These are phyloP conservation scores for Arbacia lixula DNA, from an alignment of 53 echinoderm and acorn worm genomes.

Conservation along the genomic window DNA sequence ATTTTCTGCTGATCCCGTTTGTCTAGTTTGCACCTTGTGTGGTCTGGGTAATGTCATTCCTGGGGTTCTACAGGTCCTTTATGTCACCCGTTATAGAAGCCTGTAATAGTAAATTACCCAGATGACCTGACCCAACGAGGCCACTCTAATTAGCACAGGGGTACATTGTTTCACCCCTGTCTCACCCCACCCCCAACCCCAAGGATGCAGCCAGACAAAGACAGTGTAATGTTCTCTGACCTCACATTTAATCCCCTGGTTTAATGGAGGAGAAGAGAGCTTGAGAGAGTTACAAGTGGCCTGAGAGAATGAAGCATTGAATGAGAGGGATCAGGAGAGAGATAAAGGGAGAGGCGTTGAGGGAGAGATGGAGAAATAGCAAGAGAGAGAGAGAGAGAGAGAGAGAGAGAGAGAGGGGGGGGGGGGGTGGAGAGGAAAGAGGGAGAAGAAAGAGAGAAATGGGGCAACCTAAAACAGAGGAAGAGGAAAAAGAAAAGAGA, in stretches of 20 bases:
- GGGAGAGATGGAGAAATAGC: background rate
- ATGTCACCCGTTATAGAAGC: conserved; percentile 31
- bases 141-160: conserved; percentile 25
- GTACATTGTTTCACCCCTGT: conserved; percentile 14
- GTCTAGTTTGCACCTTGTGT: too few relatives aligned
- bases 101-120: conserved; percentile 24
- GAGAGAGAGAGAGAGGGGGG: background rate
- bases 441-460: background rate
- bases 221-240: background rate
- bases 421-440: background rate
- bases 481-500: background rate
- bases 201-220: too few relatives aligned
- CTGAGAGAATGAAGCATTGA: too few relatives aligned
- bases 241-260: too few relatives aligned
- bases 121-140: background rate
- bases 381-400: too few relatives aligned
- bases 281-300: too few relatives aligned
- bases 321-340: too few relatives aligned
- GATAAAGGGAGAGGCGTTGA: too few relatives aligned
- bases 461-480: background rate
- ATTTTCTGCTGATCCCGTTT: background rate
- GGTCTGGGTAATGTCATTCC: too few relatives aligned
- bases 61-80: too few relatives aligned
- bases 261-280: too few relatives aligned
- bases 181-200: background rate